These are phyloP conservation scores for Eurytoma adleriae DNA, from an alignment of 2,888 invertebrate species.

Conservation along the genomic window DNA sequence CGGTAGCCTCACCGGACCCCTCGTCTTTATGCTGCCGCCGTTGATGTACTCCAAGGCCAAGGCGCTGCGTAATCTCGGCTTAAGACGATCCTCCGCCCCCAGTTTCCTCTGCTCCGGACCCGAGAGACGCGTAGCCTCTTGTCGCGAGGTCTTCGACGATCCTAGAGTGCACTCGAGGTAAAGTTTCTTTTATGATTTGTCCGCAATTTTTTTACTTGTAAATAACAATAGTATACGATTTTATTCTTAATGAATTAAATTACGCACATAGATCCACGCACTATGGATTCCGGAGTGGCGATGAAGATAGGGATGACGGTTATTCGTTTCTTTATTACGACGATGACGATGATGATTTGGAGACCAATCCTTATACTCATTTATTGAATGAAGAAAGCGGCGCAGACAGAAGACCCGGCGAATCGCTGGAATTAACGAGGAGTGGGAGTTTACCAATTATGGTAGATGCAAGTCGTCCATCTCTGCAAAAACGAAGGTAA, in stretches of 20 bases:
- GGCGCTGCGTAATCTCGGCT: conserved; percentile 32
- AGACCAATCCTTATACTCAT: conserved; percentile 13
- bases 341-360: conserved; percentile 55
- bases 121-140: conserved; percentile 50
- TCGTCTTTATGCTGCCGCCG: conserved; percentile 91
- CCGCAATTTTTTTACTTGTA: background rate
- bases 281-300: conserved; percentile 61
- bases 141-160: conserved; percentile 58
- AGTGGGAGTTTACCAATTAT: conserved; percentile 44
- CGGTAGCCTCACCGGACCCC: conserved; percentile 88
- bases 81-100: conserved; percentile 54
- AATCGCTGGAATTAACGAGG: conserved; percentile 4
- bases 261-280: conserved; percentile 55
- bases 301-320: conserved; percentile 57
- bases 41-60: conserved; percentile 84
- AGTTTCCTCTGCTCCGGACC: conserved; percentile 62
- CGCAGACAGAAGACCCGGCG: background rate
- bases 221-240: background rate
- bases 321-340: conserved; percentile 71
- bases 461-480: conserved; percentile 38
- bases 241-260: background rate
- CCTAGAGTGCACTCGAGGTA: conserved; percentile 69
- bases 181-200: background rate
- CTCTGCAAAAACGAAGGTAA: conserved; percentile 26
- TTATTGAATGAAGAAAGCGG: conserved; percentile 1